These are phyloP conservation scores for Ferrisia virgata DNA, from an alignment of 2,888 invertebrate species.

Conservation along the genomic window DNA sequence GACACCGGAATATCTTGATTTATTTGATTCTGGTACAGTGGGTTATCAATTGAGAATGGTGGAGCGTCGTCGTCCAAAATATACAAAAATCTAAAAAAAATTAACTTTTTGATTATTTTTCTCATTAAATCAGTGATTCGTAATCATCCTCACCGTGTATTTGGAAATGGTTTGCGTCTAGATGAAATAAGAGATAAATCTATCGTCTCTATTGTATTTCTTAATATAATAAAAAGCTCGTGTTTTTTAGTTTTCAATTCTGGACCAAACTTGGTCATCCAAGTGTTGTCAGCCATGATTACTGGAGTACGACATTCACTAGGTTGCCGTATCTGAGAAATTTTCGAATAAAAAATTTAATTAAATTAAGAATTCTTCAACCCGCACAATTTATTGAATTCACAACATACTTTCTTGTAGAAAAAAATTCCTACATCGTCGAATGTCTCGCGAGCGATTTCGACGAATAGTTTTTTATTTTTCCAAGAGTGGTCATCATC, in stretches of 20 bases:
- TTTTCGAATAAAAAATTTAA: background rate
- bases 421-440: background rate
- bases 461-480: background rate
- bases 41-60: constrained; percentile 61
- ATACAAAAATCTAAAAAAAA: constrained; percentile 61
- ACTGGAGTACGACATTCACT: background rate
- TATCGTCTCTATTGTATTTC: background rate
- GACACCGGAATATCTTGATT: constrained; percentile 75
- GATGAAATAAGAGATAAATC: constrained; percentile 25
- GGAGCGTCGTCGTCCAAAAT: constrained; percentile 62
- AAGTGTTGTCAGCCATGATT: constrained; percentile 31
- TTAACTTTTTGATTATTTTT: background rate
- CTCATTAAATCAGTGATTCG: no score
- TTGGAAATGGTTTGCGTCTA: background rate
- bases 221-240: background rate
- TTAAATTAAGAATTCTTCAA: no score
- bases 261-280: constrained; percentile 25
- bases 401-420: constrained; percentile 33
- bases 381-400: no score
- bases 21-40: constrained; percentile 65
- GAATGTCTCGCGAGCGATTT: constrained; percentile 2
- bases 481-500: background rate
- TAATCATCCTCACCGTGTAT: constrained; percentile 7
- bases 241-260: background rate
- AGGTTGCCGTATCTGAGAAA: background rate